phyloP scores from a whole-genome alignment of 2,797 vertebrate genomes.

The Molossus alvarezi region DNA sequence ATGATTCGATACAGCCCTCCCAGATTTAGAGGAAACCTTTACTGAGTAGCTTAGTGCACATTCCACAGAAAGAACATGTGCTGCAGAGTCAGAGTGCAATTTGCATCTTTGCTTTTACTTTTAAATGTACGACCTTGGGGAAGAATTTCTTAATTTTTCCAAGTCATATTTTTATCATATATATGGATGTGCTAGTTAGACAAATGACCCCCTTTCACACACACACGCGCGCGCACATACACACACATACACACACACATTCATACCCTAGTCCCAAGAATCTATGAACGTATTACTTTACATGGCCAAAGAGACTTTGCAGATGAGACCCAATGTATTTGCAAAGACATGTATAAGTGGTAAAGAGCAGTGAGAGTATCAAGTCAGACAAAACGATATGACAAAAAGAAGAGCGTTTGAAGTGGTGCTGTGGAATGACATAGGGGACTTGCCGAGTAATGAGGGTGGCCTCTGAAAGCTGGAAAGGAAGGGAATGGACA shows the following conservation, averaged over 20 bases:
- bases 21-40: not conserved
- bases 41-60: not conserved
- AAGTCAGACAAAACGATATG: not conserved
- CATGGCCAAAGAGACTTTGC: not conserved
- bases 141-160: not conserved
- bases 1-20: not conserved
- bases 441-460: not conserved
- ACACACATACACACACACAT: too few relatives aligned
- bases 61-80: not conserved
- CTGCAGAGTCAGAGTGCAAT: slow-evolving; percentile 16
- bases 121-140: not conserved
- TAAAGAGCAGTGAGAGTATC: not conserved
- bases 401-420: not conserved
- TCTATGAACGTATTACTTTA: not conserved
- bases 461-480: not conserved
- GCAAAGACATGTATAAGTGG: not conserved
- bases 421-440: not conserved
- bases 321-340: not conserved
- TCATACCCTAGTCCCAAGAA: not conserved
- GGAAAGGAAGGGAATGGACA: not conserved
- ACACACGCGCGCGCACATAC: not conserved
- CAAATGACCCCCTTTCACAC: not conserved
- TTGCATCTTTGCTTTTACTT: not conserved
- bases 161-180: not conserved
- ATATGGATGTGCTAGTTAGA: not conserved